These are phyloP conservation scores for Thalassaphorura encarpata DNA, from an alignment of 1,140 invertebrate species.

Conservation along the genomic window DNA sequence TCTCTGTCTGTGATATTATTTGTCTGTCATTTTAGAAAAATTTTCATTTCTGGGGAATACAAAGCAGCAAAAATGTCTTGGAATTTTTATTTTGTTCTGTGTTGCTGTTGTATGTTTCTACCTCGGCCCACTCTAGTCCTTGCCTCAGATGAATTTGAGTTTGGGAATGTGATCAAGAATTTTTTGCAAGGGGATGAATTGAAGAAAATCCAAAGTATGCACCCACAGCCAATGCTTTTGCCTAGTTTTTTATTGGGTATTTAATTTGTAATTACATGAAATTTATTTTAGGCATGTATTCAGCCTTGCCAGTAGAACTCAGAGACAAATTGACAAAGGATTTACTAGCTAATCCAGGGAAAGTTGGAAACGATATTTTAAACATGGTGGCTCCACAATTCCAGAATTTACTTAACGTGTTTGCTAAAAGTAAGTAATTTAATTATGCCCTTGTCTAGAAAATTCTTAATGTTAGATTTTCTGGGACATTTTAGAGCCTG, in stretches of 20 bases:
- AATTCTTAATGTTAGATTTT: no score
- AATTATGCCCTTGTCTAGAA: no score
- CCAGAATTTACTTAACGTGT: slow-evolving; percentile 13
- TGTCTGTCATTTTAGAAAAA: no score
- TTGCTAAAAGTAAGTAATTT: background rate
- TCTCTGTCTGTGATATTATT: no score
- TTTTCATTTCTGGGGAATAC: no score
- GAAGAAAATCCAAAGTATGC: slow-evolving; percentile 29
- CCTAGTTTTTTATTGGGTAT: background rate
- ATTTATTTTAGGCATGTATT: slow-evolving; percentile 24
- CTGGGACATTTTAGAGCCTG: no score
- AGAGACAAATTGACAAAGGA: slow-evolving; percentile 29
- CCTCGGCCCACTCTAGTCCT: background rate
- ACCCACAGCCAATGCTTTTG: background rate
- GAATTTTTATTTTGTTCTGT: background rate
- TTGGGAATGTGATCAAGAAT: slow-evolving; percentile 26
- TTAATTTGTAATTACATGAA: background rate
- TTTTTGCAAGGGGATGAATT: slow-evolving; percentile 32
- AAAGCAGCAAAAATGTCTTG: background rate
- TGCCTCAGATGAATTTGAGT: slow-evolving; percentile 23
- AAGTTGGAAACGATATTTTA: slow-evolving; percentile 26
- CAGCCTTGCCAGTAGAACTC: slow-evolving; percentile 25
- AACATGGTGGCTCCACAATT: slow-evolving; percentile 26
- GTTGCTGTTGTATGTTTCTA: no score
- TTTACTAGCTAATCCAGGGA: slow-evolving; percentile 27